Conservation (phyloP, 2,888 invertebrate genomes). For the Arctia plantaginis region DNA sequence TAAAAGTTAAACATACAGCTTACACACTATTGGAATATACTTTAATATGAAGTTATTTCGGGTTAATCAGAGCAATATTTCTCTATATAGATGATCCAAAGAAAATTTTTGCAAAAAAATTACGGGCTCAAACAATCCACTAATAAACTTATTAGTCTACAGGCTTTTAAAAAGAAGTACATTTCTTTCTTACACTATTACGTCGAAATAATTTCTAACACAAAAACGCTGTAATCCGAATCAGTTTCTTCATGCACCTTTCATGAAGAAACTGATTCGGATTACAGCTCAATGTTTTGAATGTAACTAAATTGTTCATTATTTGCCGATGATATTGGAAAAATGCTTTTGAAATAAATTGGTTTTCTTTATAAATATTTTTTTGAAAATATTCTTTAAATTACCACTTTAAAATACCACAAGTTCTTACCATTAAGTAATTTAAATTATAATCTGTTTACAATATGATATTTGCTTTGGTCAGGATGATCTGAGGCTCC, state of each 20-base stretch:
- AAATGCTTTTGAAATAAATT: background rate
- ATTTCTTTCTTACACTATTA: background rate
- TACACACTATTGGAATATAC: conserved; percentile 36
- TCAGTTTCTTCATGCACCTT: background rate
- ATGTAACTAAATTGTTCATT: background rate
- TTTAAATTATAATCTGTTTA: too few species aligned
- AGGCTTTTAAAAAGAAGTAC: background rate
- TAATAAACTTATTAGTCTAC: background rate
- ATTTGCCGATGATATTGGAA: background rate
- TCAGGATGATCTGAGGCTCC: background rate
- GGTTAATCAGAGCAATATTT: background rate
- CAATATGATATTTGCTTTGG: background rate
- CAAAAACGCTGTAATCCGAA: background rate
- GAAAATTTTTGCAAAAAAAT: background rate
- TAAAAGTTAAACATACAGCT: conserved; percentile 50
- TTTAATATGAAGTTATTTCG: conserved; percentile 26
- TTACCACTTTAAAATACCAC: background rate
- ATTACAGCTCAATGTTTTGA: background rate
- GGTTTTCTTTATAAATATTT: background rate
- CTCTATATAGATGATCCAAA: background rate
- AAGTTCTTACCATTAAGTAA: background rate
- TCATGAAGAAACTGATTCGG: too few species aligned
- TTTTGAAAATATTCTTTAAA: background rate
- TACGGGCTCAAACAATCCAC: background rate
- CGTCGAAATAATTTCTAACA: background rate